A percentile compares a stretch with the other conserved stretches of the same genome.
These are phyloP conservation scores for Schrankia costaestrigalis DNA, from an alignment of 2,888 invertebrate genomes.

Conservation along the genomic window DNA sequence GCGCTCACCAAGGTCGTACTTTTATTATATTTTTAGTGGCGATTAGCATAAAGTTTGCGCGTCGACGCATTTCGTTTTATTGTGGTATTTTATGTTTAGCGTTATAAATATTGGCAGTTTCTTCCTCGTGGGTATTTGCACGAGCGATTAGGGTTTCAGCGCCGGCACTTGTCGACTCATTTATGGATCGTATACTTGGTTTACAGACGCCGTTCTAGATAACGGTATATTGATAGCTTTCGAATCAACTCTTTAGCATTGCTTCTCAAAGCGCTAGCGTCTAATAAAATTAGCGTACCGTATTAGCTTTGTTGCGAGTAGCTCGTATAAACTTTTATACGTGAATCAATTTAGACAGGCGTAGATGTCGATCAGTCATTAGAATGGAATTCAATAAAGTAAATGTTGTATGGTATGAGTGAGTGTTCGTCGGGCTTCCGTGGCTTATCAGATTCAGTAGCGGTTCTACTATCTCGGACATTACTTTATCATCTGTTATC, in stretches of 20 bases:
- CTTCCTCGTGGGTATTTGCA: constrained; percentile 51
- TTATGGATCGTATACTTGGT: constrained; percentile 70
- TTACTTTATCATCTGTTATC: constrained; percentile 75
- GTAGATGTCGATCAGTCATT: constrained; percentile 55
- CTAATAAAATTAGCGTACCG: constrained; percentile 52
- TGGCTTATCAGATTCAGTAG: constrained; percentile 72
- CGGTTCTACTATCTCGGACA: constrained; percentile 55
- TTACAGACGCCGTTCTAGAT: constrained; percentile 63
- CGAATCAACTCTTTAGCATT: constrained; percentile 53
- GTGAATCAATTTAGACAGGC: constrained; percentile 18
- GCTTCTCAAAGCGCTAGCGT: constrained; percentile 38
- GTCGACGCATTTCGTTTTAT: constrained; percentile 59
- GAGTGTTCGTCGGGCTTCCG: constrained; percentile 57
- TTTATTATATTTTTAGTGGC: constrained; percentile 61
- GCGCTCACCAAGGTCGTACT: constrained; percentile 43
- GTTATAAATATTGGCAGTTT: constrained; percentile 60
- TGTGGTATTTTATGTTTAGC: constrained; percentile 57
- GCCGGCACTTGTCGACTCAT: constrained; percentile 56
- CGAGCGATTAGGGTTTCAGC: constrained; percentile 51
- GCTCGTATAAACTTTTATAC: constrained; percentile 19
- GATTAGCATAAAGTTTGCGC: constrained; percentile 60
- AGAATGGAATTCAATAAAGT: constrained; percentile 66
- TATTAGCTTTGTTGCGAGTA: constrained; percentile 22
- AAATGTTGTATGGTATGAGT: constrained; percentile 51
- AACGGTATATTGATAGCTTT: constrained; percentile 65